Conservation (phyloP, 2,797 vertebrate genomes). For the Saxicola maurus region DNA sequence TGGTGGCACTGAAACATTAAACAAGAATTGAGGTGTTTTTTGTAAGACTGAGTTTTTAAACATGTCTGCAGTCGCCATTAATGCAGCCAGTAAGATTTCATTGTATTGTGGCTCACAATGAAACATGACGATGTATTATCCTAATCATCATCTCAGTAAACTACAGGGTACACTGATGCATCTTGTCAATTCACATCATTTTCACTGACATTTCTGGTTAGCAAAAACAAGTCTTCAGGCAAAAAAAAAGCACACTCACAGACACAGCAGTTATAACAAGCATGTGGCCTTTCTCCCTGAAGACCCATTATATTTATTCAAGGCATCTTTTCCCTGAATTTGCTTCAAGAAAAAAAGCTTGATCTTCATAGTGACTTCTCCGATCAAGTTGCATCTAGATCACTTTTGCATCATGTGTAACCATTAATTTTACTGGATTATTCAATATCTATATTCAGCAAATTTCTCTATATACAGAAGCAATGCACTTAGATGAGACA, state of each 20-base stretch:
- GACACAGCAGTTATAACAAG: neutral
- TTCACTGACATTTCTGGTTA: constrained; percentile 40
- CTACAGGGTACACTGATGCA: neutral
- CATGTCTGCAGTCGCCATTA: neutral
- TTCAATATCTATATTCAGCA: neutral
- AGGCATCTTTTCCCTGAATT: neutral
- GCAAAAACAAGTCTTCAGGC: constrained; percentile 33
- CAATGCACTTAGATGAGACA: neutral
- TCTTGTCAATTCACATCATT: constrained; percentile 51
- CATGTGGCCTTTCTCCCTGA: neutral
- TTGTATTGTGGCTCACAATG: neutral
- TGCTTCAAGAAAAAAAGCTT: neutral
- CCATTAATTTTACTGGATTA: neutral
- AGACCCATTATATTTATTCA: constrained; percentile 1
- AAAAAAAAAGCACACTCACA: neutral
- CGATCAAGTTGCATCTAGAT: neutral
- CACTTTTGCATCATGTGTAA: neutral
- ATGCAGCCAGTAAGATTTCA: neutral
- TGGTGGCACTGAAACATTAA: neutral
- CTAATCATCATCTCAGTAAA: constrained; percentile 4
- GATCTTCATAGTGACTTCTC: constrained; percentile 14
- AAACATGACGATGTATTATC: neutral
- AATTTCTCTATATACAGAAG: neutral
- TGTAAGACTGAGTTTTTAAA: neutral
- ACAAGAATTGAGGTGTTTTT: neutral